These are phyloP conservation scores for Carcharodon carcharias DNA, from an alignment of 2,797 vertebrate genomes.

Conservation along the genomic window DNA sequence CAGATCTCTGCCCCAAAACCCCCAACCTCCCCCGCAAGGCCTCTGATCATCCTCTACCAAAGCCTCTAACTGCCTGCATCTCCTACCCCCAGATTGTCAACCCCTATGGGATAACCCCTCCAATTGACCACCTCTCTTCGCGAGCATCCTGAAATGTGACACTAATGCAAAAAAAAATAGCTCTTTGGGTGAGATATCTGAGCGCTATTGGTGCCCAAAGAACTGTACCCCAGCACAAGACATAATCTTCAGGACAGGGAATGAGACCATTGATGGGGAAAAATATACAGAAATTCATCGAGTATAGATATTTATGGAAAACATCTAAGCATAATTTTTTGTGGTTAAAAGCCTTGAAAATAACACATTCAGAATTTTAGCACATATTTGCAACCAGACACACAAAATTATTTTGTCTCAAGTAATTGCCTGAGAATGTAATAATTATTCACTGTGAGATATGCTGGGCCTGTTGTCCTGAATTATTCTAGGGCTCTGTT, in stretches of 20 bases:
- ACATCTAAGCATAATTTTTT: background rate
- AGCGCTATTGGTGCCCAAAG: background rate
- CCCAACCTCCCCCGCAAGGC: background rate
- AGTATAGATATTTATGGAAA: background rate
- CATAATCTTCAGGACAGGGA: background rate
- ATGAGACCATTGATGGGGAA: background rate
- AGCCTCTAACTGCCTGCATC: background rate
- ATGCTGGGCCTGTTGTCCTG: background rate
- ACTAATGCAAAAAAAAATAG: background rate
- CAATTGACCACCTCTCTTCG: background rate
- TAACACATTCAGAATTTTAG: background rate
- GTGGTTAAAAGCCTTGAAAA: background rate
- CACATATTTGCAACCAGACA: background rate
- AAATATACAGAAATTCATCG: background rate
- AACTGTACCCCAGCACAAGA: background rate
- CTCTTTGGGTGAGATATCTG: background rate
- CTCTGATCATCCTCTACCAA: background rate
- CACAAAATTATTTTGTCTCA: conserved; percentile 6
- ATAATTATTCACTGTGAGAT: background rate
- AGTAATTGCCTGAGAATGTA: background rate
- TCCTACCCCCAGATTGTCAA: no score
- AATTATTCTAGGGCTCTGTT: background rate
- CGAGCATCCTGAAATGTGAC: background rate
- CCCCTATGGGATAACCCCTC: background rate
- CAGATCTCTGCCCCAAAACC: background rate